Base-by-base conservation (phyloP, 2,113 vertebrate species). In the Choloepus hoffmanni region DNA sequence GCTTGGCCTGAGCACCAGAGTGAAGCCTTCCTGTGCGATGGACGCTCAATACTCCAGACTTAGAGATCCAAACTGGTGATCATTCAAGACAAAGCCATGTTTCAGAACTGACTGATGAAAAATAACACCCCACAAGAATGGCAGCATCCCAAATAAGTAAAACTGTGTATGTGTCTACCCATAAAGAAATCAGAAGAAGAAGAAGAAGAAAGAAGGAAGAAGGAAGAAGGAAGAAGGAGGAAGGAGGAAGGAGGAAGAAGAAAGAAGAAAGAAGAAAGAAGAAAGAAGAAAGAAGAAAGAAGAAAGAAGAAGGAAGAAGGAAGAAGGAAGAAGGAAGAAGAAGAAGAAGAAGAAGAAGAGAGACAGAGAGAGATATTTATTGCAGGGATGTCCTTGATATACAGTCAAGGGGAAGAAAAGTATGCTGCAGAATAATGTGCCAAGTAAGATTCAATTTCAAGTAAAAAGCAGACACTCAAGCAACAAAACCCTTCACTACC, bases 121-220 rank as follows among this genome's bases (percentile, higher is more conserved):
- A 79, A 62, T 63, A 93, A 43, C 67, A 74, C 7, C 40, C 50
- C 26, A 63, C 48, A 53, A 86, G 62, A 88, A 91, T 8, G 55
- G 24, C n/a, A 26, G 40, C 23, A 86, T n/a, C 68, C 77, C 88
- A 73, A 19, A 62, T 48, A 60, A 5, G 26, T 7, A 78, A 23
- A 89, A 23, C 45, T 45, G 24, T 43, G 19, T 65, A 33, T 68
- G 12, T 79, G 13, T 85, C 12, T 45, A 24, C n/a, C 48, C 45
- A 90, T 81, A 79, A 94, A 90, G 62, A 88, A 79, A 68, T 87
- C 70, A 79, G 33, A 53, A 53, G 74, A 77, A 68, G 53, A 14
- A 14, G 53, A 15, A 53, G 53, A 15, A 15, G 12, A 15, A 53
- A 11, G 10, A 53, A 12, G 10, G 14, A 12, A 55, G 14, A 16